A percentile compares a stretch with the other conserved stretches of the same genome.
Conservation (phyloP, 2,113 vertebrate species). For the Hylia prasina region DNA sequence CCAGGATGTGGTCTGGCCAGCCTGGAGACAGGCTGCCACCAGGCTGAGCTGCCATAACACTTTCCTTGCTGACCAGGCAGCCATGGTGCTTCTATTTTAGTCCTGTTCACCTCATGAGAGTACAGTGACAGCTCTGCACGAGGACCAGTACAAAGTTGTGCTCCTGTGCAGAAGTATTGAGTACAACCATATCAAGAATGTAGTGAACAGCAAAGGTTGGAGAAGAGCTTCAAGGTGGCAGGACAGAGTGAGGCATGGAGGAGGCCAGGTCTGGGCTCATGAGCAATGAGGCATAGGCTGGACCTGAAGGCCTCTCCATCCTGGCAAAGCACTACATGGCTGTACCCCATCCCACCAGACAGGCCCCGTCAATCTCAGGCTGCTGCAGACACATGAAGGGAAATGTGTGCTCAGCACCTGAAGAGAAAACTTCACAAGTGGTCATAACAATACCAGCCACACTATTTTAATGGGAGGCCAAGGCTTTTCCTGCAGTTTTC, state of each 20-base stretch:
- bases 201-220: neutral
- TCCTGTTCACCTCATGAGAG: neutral
- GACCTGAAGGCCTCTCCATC: neutral
- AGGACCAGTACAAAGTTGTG: neutral
- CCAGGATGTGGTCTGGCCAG: neutral
- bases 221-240: neutral
- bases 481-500: neutral
- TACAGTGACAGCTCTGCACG: neutral
- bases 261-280: neutral
- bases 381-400: neutral
- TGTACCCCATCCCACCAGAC: neutral
- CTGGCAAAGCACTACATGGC: neutral
- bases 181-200: neutral
- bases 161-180: neutral
- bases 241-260: neutral
- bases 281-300: rapidly evolving
- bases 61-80: neutral
- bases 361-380: neutral
- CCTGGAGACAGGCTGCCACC: neutral
- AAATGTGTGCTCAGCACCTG: neutral
- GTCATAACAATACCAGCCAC: neutral
- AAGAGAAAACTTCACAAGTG: neutral
- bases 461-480: neutral
- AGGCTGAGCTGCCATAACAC: neutral
- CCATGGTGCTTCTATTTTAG: rapidly evolving